Percentiles rank a stretch among this genome's conserved stretches.
Conservation (phyloP, 2,113 vertebrate genomes). For the Sminthopsis crassicaudata region DNA sequence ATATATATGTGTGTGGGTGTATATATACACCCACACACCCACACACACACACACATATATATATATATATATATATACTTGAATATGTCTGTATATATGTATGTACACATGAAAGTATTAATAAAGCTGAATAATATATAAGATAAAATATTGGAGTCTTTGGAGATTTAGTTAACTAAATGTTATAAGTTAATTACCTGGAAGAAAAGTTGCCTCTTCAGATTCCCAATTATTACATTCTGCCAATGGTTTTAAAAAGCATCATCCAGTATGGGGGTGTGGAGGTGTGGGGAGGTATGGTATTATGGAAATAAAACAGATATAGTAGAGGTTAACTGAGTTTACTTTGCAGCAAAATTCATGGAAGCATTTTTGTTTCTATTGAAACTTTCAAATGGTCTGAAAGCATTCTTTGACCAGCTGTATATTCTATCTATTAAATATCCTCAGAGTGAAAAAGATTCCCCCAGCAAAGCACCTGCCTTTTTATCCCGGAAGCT, state of each 20-base stretch:
- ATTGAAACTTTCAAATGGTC: constrained; percentile 78
- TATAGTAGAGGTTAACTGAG: constrained; percentile 57
- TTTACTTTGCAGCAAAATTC: constrained; percentile 76
- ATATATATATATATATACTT: too few relatives aligned
- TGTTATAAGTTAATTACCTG: constrained; percentile 34
- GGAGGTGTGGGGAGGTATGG: constrained; percentile 22
- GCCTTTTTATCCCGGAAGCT: too few relatives aligned
- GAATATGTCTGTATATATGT: too few relatives aligned
- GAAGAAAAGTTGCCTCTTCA: constrained; percentile 6
- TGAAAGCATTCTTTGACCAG: constrained; percentile 82
- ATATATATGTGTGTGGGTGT: too few relatives aligned
- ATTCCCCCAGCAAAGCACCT: constrained; percentile 79
- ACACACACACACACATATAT: too few relatives aligned
- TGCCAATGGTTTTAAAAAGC: constrained; percentile 58
- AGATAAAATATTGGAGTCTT: constrained; percentile 34
- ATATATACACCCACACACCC: too few relatives aligned
- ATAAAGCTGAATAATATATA: too few relatives aligned
- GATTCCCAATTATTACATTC: constrained; percentile 45
- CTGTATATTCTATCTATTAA: constrained; percentile 76
- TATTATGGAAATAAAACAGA: constrained; percentile 68
- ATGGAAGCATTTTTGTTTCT: constrained; percentile 72
- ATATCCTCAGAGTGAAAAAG: constrained; percentile 76
- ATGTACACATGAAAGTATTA: too few relatives aligned
- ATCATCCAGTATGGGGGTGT: constrained; percentile 30
- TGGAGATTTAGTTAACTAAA: constrained; percentile 45